Evolutionary conservation across 2,113 vertebrate genomes (phyloP), one percentile per base, ranked within the genome.

Genomic region (Glaucomys volans): DNA sequence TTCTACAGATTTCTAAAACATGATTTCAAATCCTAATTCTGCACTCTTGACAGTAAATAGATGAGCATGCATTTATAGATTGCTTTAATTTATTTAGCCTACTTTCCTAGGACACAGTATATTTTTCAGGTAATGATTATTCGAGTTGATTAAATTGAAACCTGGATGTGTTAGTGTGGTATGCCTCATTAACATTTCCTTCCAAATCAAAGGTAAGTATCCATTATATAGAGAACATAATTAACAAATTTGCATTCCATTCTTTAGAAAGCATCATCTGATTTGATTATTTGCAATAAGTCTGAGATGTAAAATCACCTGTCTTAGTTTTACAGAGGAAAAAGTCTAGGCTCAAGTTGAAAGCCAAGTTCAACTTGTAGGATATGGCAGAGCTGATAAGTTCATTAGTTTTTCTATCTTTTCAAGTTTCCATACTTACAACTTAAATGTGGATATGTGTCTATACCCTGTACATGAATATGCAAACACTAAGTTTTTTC

Each of bases 321-420:
- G 24, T 95, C 50, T 94, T 92, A 22, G 67, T 90, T 96, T 91
- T 95, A 81, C 20, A 44, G 57, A 20, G 54, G 17, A 92, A 32
- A 11, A 87, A 92, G 82, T 9, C 5, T 67, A 37, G 2, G 7
- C 10, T 92, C 22, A 50, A n/a, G 7, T 37, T 82, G 22, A 87
- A 16, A 77, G 44, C 17, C 5, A 74, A 42, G 47, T 26, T 91
- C 22, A 91, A 13, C 5, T 54, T 90, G 13, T 28, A 66, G 50
- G 30, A 16, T 12, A 86, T 67, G n/a, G 32, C 4, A 69, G 59
- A 95, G 11, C 9, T 75, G n/a, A 5, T 72, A 85, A 96, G 20
- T 44, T 72, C n/a, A 42, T 8, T 69, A 17, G 5, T 82, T 32
- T 71, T 76, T 76, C 52, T 52, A 0, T 85, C 40, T 64, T 93